phyloP scores from a whole-genome alignment of 1,140 invertebrate genomes.

The Drosophila chauvacae region DNA sequence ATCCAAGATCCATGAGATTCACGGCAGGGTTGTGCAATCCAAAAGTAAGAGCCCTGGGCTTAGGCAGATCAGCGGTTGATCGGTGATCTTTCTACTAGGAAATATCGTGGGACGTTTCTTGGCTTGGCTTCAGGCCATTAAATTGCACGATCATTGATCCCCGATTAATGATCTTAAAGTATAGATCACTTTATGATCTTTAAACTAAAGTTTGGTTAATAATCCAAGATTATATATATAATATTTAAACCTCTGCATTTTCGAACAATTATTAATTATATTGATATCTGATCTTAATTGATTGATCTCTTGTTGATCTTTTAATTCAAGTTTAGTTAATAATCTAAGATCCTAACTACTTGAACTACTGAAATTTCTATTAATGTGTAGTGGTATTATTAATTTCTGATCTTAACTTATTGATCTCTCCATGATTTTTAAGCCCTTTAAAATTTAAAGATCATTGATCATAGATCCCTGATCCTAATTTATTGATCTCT shows the following conservation, averaged over 20 bases:
- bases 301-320: background rate
- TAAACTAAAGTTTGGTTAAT: too few species aligned
- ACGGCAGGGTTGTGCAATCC: slow-evolving; percentile 3
- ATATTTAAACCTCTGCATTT: too few species aligned
- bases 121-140: background rate
- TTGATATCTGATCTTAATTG: background rate
- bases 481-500: too few species aligned
- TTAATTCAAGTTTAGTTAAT: background rate
- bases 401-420: too few species aligned
- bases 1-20: background rate
- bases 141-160: background rate
- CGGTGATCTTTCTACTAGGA: slow-evolving; percentile 9
- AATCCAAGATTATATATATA: background rate
- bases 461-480: background rate
- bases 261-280: too few species aligned
- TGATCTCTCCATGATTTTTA: too few species aligned
- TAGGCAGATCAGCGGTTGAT: slow-evolving; percentile 5
- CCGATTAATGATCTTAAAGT: background rate
- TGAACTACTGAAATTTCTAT: too few species aligned
- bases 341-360: too few species aligned
- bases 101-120: background rate
- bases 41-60: background rate
- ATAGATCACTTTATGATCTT: background rate
- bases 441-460: background rate
- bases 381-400: too few species aligned